Conservation (phyloP, 2,888 invertebrate species). For the Thecocarcelia acutangulata region DNA sequence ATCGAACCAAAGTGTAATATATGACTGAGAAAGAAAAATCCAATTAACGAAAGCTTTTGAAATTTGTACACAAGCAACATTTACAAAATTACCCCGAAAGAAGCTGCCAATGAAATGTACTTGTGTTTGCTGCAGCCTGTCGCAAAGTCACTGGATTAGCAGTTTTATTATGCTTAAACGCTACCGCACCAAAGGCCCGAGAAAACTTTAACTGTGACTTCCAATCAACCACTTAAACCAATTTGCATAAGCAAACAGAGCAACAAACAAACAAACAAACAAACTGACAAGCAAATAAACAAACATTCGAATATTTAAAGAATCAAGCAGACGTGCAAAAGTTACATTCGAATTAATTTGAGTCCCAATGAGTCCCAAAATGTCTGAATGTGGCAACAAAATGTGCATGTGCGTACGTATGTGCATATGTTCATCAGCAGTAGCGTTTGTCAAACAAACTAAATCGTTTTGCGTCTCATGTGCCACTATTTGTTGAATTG, state of each 20-base stretch:
- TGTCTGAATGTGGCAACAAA: constrained; percentile 43
- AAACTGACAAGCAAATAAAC: constrained; percentile 11
- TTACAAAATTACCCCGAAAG: constrained; percentile 34
- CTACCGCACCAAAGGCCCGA: constrained; percentile 10
- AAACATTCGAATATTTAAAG: constrained; percentile 72
- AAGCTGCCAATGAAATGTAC: constrained; percentile 20
- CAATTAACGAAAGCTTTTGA: too few relatives aligned
- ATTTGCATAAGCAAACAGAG: constrained; percentile 77
- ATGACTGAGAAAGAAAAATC: too few relatives aligned
- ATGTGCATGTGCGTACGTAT: too few relatives aligned
- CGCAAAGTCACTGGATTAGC: constrained; percentile 49
- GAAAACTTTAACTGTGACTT: constrained; percentile 17
- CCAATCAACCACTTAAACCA: constrained; percentile 47
- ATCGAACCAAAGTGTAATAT: too few relatives aligned
- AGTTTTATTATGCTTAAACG: constrained; percentile 5
- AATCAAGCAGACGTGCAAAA: constrained; percentile 63
- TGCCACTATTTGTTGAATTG: constrained; percentile 47
- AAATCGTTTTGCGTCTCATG: constrained; percentile 60
- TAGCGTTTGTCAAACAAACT: constrained; percentile 77
- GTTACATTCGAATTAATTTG: constrained; percentile 12
- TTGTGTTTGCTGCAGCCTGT: constrained; percentile 20
- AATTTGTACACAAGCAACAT: background rate
- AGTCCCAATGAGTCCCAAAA: too few relatives aligned
- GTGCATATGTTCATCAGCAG: too few relatives aligned
- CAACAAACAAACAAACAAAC: constrained; percentile 28